Conservation (phyloP, 2,797 vertebrate species). For the Semaprochilodus insignis region DNA sequence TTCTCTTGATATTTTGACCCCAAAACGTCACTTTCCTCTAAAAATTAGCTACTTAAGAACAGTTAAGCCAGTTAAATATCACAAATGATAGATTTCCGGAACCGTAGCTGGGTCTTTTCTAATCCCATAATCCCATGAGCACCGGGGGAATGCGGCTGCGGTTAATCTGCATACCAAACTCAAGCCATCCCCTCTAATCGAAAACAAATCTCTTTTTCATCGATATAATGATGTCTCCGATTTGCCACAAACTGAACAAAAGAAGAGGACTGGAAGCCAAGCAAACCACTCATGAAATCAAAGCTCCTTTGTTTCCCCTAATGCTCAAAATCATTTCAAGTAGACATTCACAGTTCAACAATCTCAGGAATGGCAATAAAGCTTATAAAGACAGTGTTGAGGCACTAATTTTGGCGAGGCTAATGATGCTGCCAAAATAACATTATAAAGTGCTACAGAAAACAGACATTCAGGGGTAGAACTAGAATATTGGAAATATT, state of each 20-base stretch:
- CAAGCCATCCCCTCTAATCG: constrained; percentile 30
- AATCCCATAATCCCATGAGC: constrained; percentile 55
- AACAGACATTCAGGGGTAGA: too few relatives aligned
- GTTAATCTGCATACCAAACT: constrained; percentile 50
- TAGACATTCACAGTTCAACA: background rate
- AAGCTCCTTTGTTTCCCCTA: constrained; percentile 18
- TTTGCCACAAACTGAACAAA: constrained; percentile 22
- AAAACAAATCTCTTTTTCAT: constrained; percentile 41
- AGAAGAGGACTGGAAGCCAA: background rate
- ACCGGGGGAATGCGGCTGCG: constrained; percentile 15
- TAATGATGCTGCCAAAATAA: too few relatives aligned
- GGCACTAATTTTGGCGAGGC: background rate
- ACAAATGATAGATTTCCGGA: constrained; percentile 52
- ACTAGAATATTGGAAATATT: too few relatives aligned
- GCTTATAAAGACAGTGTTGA: background rate
- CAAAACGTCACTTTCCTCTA: background rate
- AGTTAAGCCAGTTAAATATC: constrained; percentile 29
- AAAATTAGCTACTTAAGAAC: constrained; percentile 36
- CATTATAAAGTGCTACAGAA: too few relatives aligned
- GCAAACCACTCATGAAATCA: constrained; percentile 14
- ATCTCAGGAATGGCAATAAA: background rate
- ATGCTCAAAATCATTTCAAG: constrained; percentile 28
- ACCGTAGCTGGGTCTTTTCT: constrained; percentile 29
- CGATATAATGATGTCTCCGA: constrained; percentile 38
- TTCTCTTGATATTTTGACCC: background rate